Conservation (phyloP, 2,797 vertebrate species). For the Xenops minutus region DNA sequence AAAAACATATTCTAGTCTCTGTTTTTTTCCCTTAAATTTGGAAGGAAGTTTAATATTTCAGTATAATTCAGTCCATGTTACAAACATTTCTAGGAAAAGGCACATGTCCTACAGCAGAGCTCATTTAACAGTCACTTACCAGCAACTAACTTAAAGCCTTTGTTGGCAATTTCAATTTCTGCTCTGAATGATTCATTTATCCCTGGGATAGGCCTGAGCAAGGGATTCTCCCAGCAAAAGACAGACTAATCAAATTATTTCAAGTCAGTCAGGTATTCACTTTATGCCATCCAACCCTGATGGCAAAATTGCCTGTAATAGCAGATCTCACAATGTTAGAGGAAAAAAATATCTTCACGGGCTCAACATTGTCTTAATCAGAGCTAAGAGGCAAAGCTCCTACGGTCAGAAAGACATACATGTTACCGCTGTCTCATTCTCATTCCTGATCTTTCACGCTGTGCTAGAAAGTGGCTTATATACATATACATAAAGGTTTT, state of each 20-base stretch:
- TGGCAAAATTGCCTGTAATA: not conserved
- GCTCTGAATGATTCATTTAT: not conserved
- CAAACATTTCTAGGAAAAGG: conserved; percentile 14
- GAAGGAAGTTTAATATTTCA: not conserved
- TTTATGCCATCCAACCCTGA: not conserved
- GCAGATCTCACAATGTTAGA: not conserved
- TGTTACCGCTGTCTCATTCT: not conserved
- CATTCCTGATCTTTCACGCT: not conserved
- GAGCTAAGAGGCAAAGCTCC: not conserved
- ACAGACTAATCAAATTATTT: conserved; percentile 41
- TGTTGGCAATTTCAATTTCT: conserved; percentile 14
- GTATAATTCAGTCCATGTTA: not conserved
- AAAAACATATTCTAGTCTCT: not conserved
- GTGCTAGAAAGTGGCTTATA: not conserved
- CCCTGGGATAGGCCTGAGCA: not conserved
- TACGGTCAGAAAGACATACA: not conserved
- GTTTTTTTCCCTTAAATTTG: not conserved
- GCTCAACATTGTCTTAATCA: not conserved
- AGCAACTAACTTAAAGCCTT: conserved; percentile 6
- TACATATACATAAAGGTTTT: not conserved
- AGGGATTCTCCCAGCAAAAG: not conserved
- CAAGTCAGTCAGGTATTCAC: not conserved
- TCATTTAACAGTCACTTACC: conserved; percentile 28
- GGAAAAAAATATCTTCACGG: not conserved
- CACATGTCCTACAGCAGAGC: not conserved